Conservation (phyloP, 2,888 invertebrate genomes). For the Sabatieria punctata region DNA sequence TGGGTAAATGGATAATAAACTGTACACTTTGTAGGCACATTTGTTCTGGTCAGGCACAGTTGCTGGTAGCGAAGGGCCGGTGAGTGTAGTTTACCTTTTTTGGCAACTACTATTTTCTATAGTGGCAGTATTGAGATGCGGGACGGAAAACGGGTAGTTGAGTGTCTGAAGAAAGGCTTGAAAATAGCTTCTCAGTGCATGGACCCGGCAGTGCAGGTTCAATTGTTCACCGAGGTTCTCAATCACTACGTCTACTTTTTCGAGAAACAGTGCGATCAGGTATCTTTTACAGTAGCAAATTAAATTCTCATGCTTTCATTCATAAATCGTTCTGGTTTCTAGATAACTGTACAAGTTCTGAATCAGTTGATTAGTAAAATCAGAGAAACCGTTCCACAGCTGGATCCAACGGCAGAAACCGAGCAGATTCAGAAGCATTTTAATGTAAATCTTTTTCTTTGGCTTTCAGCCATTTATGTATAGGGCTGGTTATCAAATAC, state of each 20-base stretch:
- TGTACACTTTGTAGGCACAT: slow-evolving; percentile 67
- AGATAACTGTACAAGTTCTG: slow-evolving; percentile 49
- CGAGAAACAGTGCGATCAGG: slow-evolving; percentile 62
- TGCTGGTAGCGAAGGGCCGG: not conserved
- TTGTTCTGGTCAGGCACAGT: slow-evolving; percentile 50
- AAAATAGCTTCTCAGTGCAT: slow-evolving; percentile 91
- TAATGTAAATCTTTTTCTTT: too few relatives aligned
- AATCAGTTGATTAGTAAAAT: slow-evolving; percentile 72
- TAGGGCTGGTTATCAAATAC: too few relatives aligned
- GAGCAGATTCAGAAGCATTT: slow-evolving; percentile 92
- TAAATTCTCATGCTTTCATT: not conserved
- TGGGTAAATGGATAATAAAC: too few relatives aligned
- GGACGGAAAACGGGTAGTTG: slow-evolving; percentile 74
- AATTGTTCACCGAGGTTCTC: slow-evolving; percentile 79
- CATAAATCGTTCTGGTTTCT: slow-evolving; percentile 11
- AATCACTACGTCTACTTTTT: slow-evolving; percentile 83
- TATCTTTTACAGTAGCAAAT: slow-evolving; percentile 22
- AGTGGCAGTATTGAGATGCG: slow-evolving; percentile 46
- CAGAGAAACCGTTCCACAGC: slow-evolving; percentile 72
- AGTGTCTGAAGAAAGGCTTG: slow-evolving; percentile 84
- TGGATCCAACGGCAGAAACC: slow-evolving; percentile 84
- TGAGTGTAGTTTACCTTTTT: not conserved
- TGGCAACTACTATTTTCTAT: slow-evolving; percentile 1
- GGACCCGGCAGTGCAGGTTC: slow-evolving; percentile 88
- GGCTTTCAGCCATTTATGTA: too few relatives aligned